These are phyloP conservation scores for Pachyramphus minor DNA, from an alignment of 2,113 vertebrate genomes.

Conservation along the genomic window DNA sequence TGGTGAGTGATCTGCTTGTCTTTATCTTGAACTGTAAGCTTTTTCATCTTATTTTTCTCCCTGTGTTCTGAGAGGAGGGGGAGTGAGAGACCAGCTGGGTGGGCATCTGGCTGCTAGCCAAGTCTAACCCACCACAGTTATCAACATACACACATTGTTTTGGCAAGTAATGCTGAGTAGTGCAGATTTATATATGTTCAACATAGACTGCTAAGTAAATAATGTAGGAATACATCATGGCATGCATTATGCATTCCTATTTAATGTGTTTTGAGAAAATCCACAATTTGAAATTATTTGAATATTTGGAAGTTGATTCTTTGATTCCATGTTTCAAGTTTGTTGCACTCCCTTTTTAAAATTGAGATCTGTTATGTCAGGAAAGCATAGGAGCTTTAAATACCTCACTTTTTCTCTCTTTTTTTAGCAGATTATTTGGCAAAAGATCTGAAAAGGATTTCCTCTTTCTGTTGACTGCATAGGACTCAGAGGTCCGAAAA, in stretches of 20 bases:
- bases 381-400: neutral
- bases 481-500: neutral
- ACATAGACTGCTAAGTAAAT: neutral
- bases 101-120: neutral
- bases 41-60: neutral
- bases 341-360: neutral
- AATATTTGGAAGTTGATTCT: no score
- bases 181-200: neutral
- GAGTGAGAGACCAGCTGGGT: neutral
- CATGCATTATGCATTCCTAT: neutral
- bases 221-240: neutral
- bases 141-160: accelerated
- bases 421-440: neutral
- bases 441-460: neutral
- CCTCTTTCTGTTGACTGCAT: neutral
- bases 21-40: accelerated
- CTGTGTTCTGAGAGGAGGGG: neutral
- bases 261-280: neutral
- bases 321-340: neutral
- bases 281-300: neutral
- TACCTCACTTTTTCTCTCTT: accelerated
- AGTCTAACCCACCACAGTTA: accelerated
- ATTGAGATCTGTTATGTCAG: neutral
- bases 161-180: neutral
- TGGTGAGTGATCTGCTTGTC: neutral